Base-by-base conservation (phyloP, 2,888 invertebrate genomes). In the Caenorhabditis macrosperma region DNA sequence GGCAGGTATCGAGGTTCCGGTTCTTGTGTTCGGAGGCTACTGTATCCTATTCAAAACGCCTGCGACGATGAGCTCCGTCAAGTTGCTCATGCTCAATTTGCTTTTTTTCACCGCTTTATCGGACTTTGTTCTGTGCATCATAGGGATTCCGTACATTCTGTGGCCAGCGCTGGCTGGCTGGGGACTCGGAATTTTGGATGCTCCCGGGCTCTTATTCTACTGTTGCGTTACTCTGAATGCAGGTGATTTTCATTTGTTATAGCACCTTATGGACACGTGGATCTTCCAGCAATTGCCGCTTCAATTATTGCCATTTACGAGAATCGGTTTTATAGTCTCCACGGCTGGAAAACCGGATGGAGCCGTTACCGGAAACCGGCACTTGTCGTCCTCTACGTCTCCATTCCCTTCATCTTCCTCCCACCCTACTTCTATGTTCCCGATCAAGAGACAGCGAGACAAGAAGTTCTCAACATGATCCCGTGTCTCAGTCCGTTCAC, bases 401-500 rank as follows among this genome's bases (percentile, higher is more conserved):
- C 33, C 10, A 9, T 28, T n/a, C 55, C 55, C 9, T 55, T 26
- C 20, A 33, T 55, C 22, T 60, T 60, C 30, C 17, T 60, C 1
- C 46, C 60, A 17, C 60, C 60, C 17, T 30, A 28, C 28, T 30
- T 60, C 38, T 30, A 60, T 46, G 20, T 60, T 17, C 60, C 60
- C 2, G 60, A 60, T 10, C 60, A 60, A 30, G 60, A 60, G n/a
- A 12, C 17, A 2, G 60, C 54, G 2, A 15, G 44, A 26, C 15
- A n/a, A 2, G 26, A 54, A 17, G 66, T 66, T 12, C 12, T 54
- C 10, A 1, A 20, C 12, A 28, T 44, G 0, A 33, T 66, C 1
- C 66, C 66, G 15, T 66, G 66, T 22, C 54, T 66, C 1, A 38
- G 54, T 20, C 52, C 52, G 15, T 55, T 26, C 30, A 22, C 30